Evolutionary conservation across 2,797 vertebrate genomes (phyloP), one percentile per base, ranked within the genome.

Genomic region (Stomatorhinus walkeri): DNA sequence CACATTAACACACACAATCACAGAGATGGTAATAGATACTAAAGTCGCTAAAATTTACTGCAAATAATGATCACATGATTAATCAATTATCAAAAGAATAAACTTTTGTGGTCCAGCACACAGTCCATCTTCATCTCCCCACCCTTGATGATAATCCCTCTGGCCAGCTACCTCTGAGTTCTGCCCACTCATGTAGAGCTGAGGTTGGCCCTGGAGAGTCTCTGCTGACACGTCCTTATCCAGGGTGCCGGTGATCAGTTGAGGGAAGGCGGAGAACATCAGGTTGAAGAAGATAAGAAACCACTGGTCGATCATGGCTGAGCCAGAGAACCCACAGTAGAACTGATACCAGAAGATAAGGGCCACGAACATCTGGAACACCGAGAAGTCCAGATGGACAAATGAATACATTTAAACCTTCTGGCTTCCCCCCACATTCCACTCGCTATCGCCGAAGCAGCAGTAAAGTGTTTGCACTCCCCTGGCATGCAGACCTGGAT

Each of bases 271-370:
- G 0, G 98, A 98, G 94, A 99, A 99, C 94, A 99, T 94, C 93
- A 99, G 96, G 94, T 99, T 99, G 93, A 99, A 99, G 96, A 99
- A 98, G 94, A 99, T 97, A 85, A 99, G 96, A 92, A 99, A 99
- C 98, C 98, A 99, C 94, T 99, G 98, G 93, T 99, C 98, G 22
- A 99, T 95, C 98, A 99, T 98, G 88, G 98, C 93, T 0, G 98
- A 98, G 3, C 98, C 98, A 0, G 98, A 99, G 95, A 99, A 99
- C 0, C 98, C 98, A 0, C 98, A 99, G 95, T 97, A 98, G 94
- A 99, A 99, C 96, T 99, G 98, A 94, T 97, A 99, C 98, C 98
- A 99, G 94, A 99, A 99, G 89, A 98, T 96, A 90, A 99, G 97
- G 8, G 97, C 96, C 52, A 99, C 98, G 89, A 99, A 99, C 98